Evolutionary conservation across 2,888 invertebrate genomes (phyloP).

Genomic region (Platycheirus rosarum): DNA sequence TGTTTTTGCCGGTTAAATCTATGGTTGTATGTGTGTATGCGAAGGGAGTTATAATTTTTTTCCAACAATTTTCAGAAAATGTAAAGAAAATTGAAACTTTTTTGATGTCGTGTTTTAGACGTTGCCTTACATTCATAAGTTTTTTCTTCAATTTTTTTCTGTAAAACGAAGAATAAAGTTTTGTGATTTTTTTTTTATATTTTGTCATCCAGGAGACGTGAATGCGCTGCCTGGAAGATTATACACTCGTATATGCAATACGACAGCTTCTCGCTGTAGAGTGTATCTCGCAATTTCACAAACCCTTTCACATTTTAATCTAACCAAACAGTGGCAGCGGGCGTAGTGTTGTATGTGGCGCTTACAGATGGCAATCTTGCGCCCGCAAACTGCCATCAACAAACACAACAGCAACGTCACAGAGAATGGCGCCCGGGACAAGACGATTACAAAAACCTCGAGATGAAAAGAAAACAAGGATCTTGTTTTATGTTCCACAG

Average conservation of each 20-base stretch:
- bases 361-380: slow-evolving; percentile 31
- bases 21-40: background rate
- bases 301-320: slow-evolving; percentile 65
- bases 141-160: slow-evolving; percentile 17
- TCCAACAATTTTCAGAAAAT: slow-evolving; percentile 27
- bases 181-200: too few relatives aligned
- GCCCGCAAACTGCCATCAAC: slow-evolving; percentile 15
- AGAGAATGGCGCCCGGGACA: slow-evolving; percentile 16
- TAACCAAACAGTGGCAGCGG: slow-evolving; percentile 56
- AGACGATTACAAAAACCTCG: slow-evolving; percentile 7
- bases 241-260: too few relatives aligned
- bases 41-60: slow-evolving; percentile 28
- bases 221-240: slow-evolving; percentile 14
- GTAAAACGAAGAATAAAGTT: slow-evolving; percentile 14
- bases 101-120: slow-evolving; percentile 72
- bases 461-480: slow-evolving; percentile 57
- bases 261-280: slow-evolving; percentile 3
- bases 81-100: slow-evolving; percentile 55
- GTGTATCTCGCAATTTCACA: slow-evolving; percentile 52
- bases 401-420: slow-evolving; percentile 39
- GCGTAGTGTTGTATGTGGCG: slow-evolving; percentile 10
- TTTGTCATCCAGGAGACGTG: too few relatives aligned
- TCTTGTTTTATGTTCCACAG: slow-evolving; percentile 26
- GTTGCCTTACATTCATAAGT: slow-evolving; percentile 58
- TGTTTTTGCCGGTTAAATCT: slow-evolving; percentile 29